A percentile compares a stretch with the other conserved stretches of the same genome.
Conservation (phyloP, 1,140 invertebrate genomes). For the Stratiolaelaps scimitus region DNA sequence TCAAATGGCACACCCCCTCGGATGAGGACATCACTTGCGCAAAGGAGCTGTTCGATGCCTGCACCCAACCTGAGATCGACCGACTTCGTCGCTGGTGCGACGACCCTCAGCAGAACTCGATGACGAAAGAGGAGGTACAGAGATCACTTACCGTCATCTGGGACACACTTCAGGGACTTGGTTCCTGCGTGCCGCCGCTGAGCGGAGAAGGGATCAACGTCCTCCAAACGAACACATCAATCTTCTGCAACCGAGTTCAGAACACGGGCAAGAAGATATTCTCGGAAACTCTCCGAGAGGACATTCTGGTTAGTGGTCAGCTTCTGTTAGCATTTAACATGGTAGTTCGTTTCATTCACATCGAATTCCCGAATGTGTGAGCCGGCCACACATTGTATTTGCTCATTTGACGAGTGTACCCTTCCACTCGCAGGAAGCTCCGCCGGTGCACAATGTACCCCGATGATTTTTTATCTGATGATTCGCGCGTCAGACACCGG, state of each 20-base stretch:
- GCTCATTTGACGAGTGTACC: no score
- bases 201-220: neutral
- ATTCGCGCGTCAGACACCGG: no score
- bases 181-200: slow-evolving; percentile 3
- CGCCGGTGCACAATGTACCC: no score
- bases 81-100: slow-evolving; percentile 46
- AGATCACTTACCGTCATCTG: slow-evolving; percentile 31
- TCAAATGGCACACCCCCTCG: slow-evolving; percentile 63
- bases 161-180: neutral
- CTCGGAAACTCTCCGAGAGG: neutral
- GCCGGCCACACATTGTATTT: no score
- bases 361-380: no score
- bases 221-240: neutral
- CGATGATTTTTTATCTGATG: no score
- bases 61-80: slow-evolving; percentile 48
- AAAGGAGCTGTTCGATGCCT: slow-evolving; percentile 49
- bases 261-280: neutral
- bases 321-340: no score
- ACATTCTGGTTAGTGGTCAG: slow-evolving; percentile 16
- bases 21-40: slow-evolving; percentile 54
- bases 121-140: slow-evolving; percentile 36
- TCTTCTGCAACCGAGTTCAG: neutral
- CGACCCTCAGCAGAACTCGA: slow-evolving; percentile 34
- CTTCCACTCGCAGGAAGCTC: no score
- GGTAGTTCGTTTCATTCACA: no score